These are phyloP conservation scores for Pogoniulus pusillus DNA, from an alignment of 2,797 vertebrate species.

Conservation along the genomic window DNA sequence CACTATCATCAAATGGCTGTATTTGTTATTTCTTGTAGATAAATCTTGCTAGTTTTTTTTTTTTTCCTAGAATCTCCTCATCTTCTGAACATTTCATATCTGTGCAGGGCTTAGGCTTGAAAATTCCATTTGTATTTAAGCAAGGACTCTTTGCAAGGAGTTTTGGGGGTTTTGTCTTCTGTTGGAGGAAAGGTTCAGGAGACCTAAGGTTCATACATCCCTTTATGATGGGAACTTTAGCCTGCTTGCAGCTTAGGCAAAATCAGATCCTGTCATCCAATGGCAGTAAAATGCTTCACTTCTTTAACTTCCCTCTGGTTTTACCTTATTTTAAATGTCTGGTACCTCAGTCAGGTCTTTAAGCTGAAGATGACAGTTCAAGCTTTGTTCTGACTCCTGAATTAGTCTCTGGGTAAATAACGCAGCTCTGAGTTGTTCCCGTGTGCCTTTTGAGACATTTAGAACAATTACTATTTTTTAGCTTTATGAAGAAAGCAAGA, in stretches of 20 bases:
- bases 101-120: neutral
- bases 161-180: neutral
- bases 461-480: neutral
- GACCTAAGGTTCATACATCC: neutral
- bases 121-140: neutral
- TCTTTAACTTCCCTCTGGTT: neutral
- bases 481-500: neutral
- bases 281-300: neutral
- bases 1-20: neutral
- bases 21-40: neutral
- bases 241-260: neutral
- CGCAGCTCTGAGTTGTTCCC: neutral
- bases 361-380: neutral
- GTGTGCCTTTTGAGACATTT: neutral
- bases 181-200: neutral
- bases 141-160: neutral
- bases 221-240: neutral
- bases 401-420: neutral
- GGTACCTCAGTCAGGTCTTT: neutral
- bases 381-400: neutral
- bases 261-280: neutral
- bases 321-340: neutral
- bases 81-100: neutral
- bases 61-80: neutral
- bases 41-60: neutral